Base-by-base conservation (phyloP, 2,113 vertebrate species). In the Merops nubicus region DNA sequence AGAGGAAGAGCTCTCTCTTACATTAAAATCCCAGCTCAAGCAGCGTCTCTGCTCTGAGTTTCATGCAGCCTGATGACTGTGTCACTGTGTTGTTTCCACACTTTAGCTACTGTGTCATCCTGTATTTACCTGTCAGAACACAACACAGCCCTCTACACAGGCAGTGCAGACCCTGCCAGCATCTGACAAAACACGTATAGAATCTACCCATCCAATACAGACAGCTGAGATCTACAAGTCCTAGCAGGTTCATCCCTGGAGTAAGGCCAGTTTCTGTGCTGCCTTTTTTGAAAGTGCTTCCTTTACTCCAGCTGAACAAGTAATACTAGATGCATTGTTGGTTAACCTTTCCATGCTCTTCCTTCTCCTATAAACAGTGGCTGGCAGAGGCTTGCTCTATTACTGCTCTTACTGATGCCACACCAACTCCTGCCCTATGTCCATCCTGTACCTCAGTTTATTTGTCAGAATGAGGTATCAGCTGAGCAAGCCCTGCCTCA, bases 311-410 rank as follows among this genome's bases (percentile, higher is more conserved):
- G 43, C 83, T 89, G 87, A 96, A 89, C 78, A 91, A 93, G 95
- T 86, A 96, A 86, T 85, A 79, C 74, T 34, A 73, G 62, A 77
- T 94, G 78, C 73, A 65, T 69, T 89, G 38, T 62, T 42, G 63
- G 60, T 97, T 95, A 97, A 50, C 73, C 85, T 98, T 96, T 82
- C 95, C 83, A 69, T 91, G 77, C 92, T 89, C 91, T 93, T 89
- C 92, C 59, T 85, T 78, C 48, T 86, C 43, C 75, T 90, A 79
- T 48, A 85, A 67, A 85, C 47, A 78, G 16, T 31, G 17, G 28
- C 40, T 76, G 57, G 31, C 40, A 85, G 13, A 51, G 29, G 21
- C 48, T 96, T 82, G 65, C 34, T 67, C 82, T 77, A 16, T 25
- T 90, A 34, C 72, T 84, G 64, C 72, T 96, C 60, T 51, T 36